Evolutionary conservation across 2,113 vertebrate species (phyloP), one percentile per base, ranked within the genome.

Genomic region (Dromaius novaehollandiae): DNA sequence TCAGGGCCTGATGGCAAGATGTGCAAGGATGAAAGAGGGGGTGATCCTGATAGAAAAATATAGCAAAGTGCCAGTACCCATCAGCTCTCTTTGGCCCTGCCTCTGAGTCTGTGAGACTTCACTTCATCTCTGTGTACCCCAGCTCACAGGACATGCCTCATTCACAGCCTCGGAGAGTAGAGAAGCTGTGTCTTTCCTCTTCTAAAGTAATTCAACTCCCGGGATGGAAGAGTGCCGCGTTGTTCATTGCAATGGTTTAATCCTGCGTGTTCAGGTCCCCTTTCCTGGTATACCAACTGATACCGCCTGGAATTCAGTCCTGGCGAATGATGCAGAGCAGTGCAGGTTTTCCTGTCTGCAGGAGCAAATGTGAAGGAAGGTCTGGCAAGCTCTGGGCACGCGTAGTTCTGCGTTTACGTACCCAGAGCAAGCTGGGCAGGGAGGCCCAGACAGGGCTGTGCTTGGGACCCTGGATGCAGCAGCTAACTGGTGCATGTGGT

Each of bases 151-250:
- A 34, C 12, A 28, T 82, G 34, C 51, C 51, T 78, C 9, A 6
- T 16, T 48, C n/a, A 8, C 11, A n/a, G 16, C 14, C 0, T 0
- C 4, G 2, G 32, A 74, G 82, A 24, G 32, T 28, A 44, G 50
- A 53, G 55, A 40, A 25, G 13, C 58, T 60, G 7, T 61, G 25
- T 64, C 69, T 66, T 50, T 51, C 38, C 26, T 70, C 19, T 44
- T 63, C 51, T 69, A 32, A 60, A 48, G 14, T 18, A 18, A 28
- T 58, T 58, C 7, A 48, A 36, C 24, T 51, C 77, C 46, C 40
- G 10, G 48, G 77, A 13, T 22, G 26, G 44, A 65, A 32, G 36
- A 46, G 18, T 32, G 46, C 75, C 44, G 51, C 28, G 48, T 85
- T 7, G 7, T 48, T 78, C 30, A 46, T 74, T 53, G 34, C 6